Percentiles rank a stretch among this genome's conserved stretches.
These are phyloP conservation scores for Rhagonycha fulva DNA, from an alignment of 2,888 invertebrate genomes.

Conservation along the genomic window DNA sequence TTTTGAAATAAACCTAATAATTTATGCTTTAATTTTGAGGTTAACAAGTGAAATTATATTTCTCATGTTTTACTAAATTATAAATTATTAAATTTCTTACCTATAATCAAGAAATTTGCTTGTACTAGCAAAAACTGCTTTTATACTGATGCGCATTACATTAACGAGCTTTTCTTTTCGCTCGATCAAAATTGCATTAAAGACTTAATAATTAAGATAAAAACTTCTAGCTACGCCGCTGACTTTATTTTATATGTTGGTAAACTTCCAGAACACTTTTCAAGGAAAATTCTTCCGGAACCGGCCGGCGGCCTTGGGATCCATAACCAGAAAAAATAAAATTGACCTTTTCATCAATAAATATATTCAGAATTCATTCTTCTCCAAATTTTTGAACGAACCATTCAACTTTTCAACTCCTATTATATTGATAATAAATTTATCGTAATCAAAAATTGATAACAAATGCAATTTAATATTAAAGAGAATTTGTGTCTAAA, in stretches of 20 bases:
- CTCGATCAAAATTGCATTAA: neutral
- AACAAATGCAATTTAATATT: neutral
- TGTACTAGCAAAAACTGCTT: neutral
- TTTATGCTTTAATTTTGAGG: neutral
- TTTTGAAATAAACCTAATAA: neutral
- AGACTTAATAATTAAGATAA: neutral
- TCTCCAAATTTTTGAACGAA: neutral
- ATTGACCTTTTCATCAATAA: neutral
- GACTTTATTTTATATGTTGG: no score
- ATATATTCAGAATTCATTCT: neutral
- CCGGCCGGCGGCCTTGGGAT: neutral
- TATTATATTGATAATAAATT: neutral
- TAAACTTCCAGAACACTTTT: neutral
- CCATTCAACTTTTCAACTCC: neutral
- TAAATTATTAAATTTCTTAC: neutral
- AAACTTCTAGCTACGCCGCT: no score
- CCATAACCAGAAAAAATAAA: neutral
- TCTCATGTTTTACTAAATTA: neutral
- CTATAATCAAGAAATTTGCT: neutral
- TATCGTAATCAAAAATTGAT: neutral
- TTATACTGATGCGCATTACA: neutral
- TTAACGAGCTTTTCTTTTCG: neutral
- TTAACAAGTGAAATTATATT: neutral
- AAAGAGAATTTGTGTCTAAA: neutral
- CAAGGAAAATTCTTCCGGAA: neutral